phyloP scores from a whole-genome alignment of 2,113 vertebrate species.

The Ammodytes marinus region DNA sequence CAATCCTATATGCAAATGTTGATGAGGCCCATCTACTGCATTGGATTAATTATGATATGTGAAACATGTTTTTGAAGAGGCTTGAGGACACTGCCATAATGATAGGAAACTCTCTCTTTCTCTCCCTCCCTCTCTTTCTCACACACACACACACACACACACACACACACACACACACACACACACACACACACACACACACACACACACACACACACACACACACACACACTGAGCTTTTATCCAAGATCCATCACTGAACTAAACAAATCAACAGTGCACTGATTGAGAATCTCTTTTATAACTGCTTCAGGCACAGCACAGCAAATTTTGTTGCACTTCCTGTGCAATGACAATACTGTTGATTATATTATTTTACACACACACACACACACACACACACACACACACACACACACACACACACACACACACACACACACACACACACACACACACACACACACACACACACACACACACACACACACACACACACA shows the following conservation, averaged over 20 bases:
- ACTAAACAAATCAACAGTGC: too few species aligned
- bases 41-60: neutral
- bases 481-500: too few species aligned
- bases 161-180: neutral
- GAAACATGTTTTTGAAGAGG: slow-evolving; percentile 7
- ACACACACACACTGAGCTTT: neutral
- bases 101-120: neutral
- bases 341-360: too few species aligned
- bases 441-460: too few species aligned
- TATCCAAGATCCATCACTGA: too few species aligned
- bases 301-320: too few species aligned
- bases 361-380: too few species aligned
- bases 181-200: neutral
- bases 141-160: neutral
- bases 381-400: too few species aligned
- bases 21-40: neutral
- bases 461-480: neutral
- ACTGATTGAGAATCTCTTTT: too few species aligned
- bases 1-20: slow-evolving; percentile 20
- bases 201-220: neutral
- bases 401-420: neutral
- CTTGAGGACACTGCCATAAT: slow-evolving; percentile 19
- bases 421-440: neutral
- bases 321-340: too few species aligned
- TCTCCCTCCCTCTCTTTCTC: too few species aligned